Percentiles rank a stretch among this genome's conserved stretches.
Evolutionary conservation across 2,797 vertebrate genomes (phyloP).

Genomic region (Erpetoichthys calabaricus): DNA sequence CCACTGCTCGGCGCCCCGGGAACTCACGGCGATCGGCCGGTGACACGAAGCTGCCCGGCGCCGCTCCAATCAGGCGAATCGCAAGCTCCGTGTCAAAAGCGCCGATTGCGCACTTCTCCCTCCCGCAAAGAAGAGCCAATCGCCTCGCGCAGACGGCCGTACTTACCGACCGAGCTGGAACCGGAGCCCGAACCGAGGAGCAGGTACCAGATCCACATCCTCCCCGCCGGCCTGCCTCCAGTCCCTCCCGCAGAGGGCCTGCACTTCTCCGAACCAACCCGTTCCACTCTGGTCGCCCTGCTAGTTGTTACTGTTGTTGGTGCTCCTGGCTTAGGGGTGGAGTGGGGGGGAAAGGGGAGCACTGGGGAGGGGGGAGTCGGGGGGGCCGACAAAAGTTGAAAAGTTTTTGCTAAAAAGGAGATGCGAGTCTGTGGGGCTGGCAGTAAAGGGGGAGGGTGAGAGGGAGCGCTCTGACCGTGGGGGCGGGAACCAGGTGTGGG

Average conservation of each 20-base stretch:
- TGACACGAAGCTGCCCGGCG: too few relatives aligned
- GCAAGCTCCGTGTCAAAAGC: too few relatives aligned
- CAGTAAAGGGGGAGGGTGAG: too few relatives aligned
- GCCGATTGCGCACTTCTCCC: too few relatives aligned
- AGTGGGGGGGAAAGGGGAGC: neutral
- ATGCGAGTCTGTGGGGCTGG: too few relatives aligned
- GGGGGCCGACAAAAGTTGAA: neutral
- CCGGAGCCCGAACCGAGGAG: conserved; percentile 57
- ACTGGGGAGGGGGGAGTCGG: neutral
- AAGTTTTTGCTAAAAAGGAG: too few relatives aligned
- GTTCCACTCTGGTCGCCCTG: too few relatives aligned
- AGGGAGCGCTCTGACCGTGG: neutral
- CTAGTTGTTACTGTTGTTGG: neutral
- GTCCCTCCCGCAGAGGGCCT: conserved; percentile 37
- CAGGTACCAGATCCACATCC: conserved; percentile 67
- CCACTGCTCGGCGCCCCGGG: too few relatives aligned
- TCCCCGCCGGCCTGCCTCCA: conserved; percentile 31
- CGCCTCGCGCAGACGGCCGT: too few relatives aligned
- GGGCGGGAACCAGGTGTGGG: conserved; percentile 19
- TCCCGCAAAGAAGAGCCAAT: too few relatives aligned
- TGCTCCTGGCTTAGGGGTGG: neutral
- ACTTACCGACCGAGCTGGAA: conserved; percentile 55
- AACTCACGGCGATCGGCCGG: too few relatives aligned
- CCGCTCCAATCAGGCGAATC: too few relatives aligned
- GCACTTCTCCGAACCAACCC: conserved; percentile 1